Evolutionary conservation across 2,888 invertebrate species (phyloP).

Genomic region (Carterocephalus palaemon): DNA sequence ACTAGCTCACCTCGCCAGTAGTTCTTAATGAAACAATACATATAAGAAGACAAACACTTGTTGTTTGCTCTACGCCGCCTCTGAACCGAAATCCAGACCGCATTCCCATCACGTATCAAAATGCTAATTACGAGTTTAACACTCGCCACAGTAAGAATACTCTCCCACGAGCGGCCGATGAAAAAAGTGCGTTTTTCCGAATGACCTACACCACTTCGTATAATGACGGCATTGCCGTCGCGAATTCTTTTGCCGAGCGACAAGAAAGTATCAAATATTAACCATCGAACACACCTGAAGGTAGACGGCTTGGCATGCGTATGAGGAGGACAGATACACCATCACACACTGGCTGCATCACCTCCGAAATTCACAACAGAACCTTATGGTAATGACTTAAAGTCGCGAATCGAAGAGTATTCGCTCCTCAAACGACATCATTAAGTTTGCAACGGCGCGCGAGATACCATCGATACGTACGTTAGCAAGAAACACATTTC

Average conservation of each 20-base stretch:
- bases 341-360: conserved; percentile 29
- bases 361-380: conserved; percentile 16
- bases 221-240: conserved; percentile 51
- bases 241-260: conserved; percentile 47
- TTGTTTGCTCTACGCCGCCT: too few relatives aligned
- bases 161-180: conserved; percentile 31
- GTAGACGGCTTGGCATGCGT: conserved; percentile 68
- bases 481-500: conserved; percentile 78
- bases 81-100: too few relatives aligned
- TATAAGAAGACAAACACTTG: too few relatives aligned
- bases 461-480: conserved; percentile 70
- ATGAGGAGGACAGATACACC: conserved; percentile 58
- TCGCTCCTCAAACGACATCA: conserved; percentile 33
- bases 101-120: conserved; percentile 5
- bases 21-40: too few relatives aligned
- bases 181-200: conserved; percentile 39
- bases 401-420: conserved; percentile 40
- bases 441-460: conserved; percentile 52
- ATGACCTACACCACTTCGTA: conserved; percentile 43
- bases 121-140: conserved; percentile 33
- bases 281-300: conserved; percentile 73
- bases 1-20: too few relatives aligned
- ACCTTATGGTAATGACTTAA: conserved; percentile 35
- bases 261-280: conserved; percentile 78
- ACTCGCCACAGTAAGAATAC: conserved; percentile 37